Percentiles rank a stretch among this genome's conserved stretches.
Evolutionary conservation across 1,140 invertebrate genomes (phyloP).

Genomic region (Latrodectus geometricus): DNA sequence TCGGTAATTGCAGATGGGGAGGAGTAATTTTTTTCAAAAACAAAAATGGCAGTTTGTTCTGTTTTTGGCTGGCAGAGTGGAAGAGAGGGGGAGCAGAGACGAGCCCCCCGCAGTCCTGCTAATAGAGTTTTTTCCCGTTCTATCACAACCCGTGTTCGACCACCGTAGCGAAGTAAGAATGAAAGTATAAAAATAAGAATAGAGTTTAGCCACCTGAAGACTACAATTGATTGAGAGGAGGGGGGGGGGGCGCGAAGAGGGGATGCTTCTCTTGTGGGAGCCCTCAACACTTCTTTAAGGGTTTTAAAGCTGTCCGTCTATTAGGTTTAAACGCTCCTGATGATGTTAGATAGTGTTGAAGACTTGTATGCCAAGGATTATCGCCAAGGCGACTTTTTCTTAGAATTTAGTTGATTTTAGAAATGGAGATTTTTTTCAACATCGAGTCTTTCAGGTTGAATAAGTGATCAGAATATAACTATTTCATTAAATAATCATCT

Average conservation of each 20-base stretch:
- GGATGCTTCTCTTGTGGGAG: slow-evolving; percentile 18
- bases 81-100: background rate
- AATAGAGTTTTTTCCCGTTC: slow-evolving; percentile 37
- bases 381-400: slow-evolving; percentile 25
- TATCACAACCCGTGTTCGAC: slow-evolving; percentile 19
- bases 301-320: slow-evolving; percentile 59
- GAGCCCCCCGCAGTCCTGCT: slow-evolving; percentile 29
- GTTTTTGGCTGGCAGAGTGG: background rate
- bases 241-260: background rate
- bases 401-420: too few species aligned
- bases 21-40: background rate
- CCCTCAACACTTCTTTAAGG: slow-evolving; percentile 57
- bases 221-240: slow-evolving; percentile 52
- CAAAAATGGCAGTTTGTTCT: background rate
- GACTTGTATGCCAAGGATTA: background rate
- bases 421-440: too few species aligned
- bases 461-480: too few species aligned
- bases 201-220: slow-evolving; percentile 30
- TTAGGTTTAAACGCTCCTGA: slow-evolving; percentile 57
- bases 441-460: too few species aligned
- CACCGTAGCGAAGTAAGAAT: slow-evolving; percentile 24
- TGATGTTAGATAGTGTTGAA: slow-evolving; percentile 41
- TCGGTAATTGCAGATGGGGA: slow-evolving; percentile 2
- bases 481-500: too few species aligned
- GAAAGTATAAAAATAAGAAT: slow-evolving; percentile 36